Evolutionary conservation across 2,113 vertebrate genomes (phyloP), one percentile per base, ranked within the genome.

Genomic region (Dipodomys ordii): DNA sequence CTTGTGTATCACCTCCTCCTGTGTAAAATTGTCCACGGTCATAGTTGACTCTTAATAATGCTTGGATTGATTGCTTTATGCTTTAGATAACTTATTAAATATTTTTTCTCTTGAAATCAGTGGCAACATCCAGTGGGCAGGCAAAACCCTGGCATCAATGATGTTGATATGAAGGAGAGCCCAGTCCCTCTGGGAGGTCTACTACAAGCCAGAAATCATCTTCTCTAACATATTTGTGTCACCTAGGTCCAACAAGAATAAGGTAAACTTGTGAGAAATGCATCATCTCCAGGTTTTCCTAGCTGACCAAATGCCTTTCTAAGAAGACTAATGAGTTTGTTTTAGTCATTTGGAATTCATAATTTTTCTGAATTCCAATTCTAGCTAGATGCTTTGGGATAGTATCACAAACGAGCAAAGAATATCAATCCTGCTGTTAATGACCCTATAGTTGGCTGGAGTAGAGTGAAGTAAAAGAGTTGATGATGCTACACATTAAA

Each of bases 81-180:
- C 39, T 80, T 87, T 87, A 68, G 44, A 72, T 72, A 60, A 22
- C 64, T 95, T 92, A 49, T 87, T 22, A 78, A 67, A 15, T 92
- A 39, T 22, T 44, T 83, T 91, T 84, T 11, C 18, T 64, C 46
- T 86, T 84, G 53, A 65, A 32, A 15, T 67, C 53, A 39, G 18
- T 30, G 18, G 25, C 39, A 67, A 23, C 4, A 92, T 53, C 16
- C 27, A 83, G 15, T 27, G 64, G 23, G 16, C 60, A 81, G 44
- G 30, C 23, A 83, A 92, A 84, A 22, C 16, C 60, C 68, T 22
- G 25, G 9, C 23, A 44, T 68, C 22, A 25, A 11, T 10, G 15
- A 13, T 28, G 46, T 76, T 76, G 46, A 4, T 2, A 18, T 23
- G 22, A 23, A 18, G 72, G 72, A 23, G 10, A 80, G 60, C 7